Percentiles rank a stretch among this genome's conserved stretches.
These are phyloP conservation scores for Drosophila bifasciata DNA, from an alignment of 1,140 invertebrate species.

Conservation along the genomic window DNA sequence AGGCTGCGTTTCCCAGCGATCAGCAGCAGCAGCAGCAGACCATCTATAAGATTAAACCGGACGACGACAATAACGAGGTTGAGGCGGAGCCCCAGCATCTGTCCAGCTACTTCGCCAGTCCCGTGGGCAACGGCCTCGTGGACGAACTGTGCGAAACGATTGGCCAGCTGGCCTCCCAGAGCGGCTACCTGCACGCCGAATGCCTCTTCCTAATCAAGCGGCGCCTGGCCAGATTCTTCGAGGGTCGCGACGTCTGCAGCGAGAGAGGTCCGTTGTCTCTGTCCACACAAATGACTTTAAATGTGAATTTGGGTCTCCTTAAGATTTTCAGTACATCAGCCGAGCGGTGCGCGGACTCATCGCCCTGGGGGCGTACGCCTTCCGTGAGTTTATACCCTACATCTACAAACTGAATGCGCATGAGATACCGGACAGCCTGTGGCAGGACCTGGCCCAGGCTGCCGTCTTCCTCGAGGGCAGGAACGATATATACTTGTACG, in stretches of 20 bases:
- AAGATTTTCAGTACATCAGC: constrained; percentile 76
- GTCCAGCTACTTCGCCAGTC: constrained; percentile 72
- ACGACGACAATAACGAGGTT: constrained; percentile 35
- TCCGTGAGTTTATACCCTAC: constrained; percentile 80
- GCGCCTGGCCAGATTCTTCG: constrained; percentile 71
- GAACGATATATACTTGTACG: constrained; percentile 79
- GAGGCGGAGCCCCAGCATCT: constrained; percentile 42
- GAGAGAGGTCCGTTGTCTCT: constrained; percentile 56
- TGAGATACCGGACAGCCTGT: constrained; percentile 63
- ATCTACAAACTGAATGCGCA: constrained; percentile 68
- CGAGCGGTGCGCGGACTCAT: constrained; percentile 69
- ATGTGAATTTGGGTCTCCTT: background rate
- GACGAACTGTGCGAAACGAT: constrained; percentile 77
- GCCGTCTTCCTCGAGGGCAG: constrained; percentile 69
- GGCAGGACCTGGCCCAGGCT: constrained; percentile 63
- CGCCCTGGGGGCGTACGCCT: constrained; percentile 79
- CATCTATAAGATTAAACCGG: constrained; percentile 60
- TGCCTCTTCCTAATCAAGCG: constrained; percentile 71
- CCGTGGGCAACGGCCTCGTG: constrained; percentile 53
- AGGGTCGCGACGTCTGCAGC: constrained; percentile 54
- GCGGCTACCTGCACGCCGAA: constrained; percentile 74
- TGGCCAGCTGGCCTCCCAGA: constrained; percentile 66
- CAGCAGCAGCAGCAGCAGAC: constrained; percentile 42
- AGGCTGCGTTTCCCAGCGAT: constrained; percentile 33
- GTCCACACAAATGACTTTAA: background rate